Evolutionary conservation across 2,797 vertebrate species (phyloP), one percentile per base, ranked within the genome.

Genomic region (Orientallactaga sibirica): DNA sequence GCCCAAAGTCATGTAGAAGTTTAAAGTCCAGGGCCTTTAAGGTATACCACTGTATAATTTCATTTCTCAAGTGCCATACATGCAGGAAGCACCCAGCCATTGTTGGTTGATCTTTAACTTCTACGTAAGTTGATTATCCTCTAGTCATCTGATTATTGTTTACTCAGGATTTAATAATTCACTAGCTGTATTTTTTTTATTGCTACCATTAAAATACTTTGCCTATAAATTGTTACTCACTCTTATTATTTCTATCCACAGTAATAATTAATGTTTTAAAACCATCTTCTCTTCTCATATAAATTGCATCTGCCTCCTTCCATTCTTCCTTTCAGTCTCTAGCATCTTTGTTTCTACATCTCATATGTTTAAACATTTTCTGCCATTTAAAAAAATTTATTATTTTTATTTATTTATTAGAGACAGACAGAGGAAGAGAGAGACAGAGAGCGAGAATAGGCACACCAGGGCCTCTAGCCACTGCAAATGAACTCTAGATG

Each of bases 221-320:
- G 48, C 19, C 15, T 92, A 12, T 73, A 61, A 92, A 66, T 64
- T 27, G 68, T 9, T 73, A 66, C 0, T 19, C 6, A 71, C 5
- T 86, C 85, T 64, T 86, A 29, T 84, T 80, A 70, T 95, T 89
- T 92, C 41, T 58, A 55, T 12, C 52, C 66, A 22, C 43, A 62
- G 58, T 68, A 27, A 33, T 25, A 62, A 24, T 8, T 8, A 4
- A 4, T 18, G 27, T 48, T 66, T 29, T 58, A 27, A 58, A 58
- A 62, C 27, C 19, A 75, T 48, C 37, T 77, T 77, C 77, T 81
- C 71, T 55, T 20, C 52, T 33, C 12, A 2, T 9, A 14, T 5
- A 58, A 55, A 43, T 5, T 52, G 81, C 58, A 3, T 41, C 43
- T 41, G 20, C 33, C 24, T 48, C 33, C 78, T 84, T 74, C 16